Percentiles rank a stretch among this genome's conserved stretches.
phyloP scores from a whole-genome alignment of 2,797 vertebrate species.

The Poeciliopsis presidionis region DNA sequence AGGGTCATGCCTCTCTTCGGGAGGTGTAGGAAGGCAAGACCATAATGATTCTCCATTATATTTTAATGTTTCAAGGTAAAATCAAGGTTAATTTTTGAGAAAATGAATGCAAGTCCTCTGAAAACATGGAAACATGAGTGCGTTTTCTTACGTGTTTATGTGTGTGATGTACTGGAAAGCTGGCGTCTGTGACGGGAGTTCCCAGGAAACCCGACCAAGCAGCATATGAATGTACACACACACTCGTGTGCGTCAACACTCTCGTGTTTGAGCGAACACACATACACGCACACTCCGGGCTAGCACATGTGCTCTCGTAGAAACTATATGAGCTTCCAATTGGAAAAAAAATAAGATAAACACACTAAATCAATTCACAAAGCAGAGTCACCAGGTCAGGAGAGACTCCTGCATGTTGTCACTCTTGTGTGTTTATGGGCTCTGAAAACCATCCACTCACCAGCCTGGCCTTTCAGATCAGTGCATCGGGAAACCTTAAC shows the following conservation, averaged over 20 bases:
- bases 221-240: constrained; percentile 42
- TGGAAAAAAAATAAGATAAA: not conserved
- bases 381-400: constrained; percentile 20
- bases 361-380: constrained; percentile 9
- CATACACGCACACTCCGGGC: constrained; percentile 16
- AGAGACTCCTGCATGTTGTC: constrained; percentile 16
- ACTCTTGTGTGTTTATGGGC: constrained; percentile 8
- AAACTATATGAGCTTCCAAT: constrained; percentile 21
- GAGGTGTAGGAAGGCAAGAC: constrained; percentile 2
- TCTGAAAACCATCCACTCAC: constrained; percentile 22
- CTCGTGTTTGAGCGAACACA: constrained; percentile 40
- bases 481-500: constrained; percentile 25
- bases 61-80: constrained; percentile 18
- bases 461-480: constrained; percentile 35
- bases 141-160: constrained; percentile 18
- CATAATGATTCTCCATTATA: constrained; percentile 4
- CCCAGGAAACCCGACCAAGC: constrained; percentile 48
- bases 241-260: constrained; percentile 12
- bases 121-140: not conserved
- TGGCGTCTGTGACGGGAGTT: constrained; percentile 41
- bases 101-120: constrained; percentile 2
- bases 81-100: not conserved
- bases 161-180: constrained; percentile 50
- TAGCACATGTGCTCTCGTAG: constrained; percentile 15
- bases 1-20: constrained; percentile 11